These are phyloP conservation scores for Uria aalge DNA, from an alignment of 2,113 vertebrate genomes.

Conservation along the genomic window DNA sequence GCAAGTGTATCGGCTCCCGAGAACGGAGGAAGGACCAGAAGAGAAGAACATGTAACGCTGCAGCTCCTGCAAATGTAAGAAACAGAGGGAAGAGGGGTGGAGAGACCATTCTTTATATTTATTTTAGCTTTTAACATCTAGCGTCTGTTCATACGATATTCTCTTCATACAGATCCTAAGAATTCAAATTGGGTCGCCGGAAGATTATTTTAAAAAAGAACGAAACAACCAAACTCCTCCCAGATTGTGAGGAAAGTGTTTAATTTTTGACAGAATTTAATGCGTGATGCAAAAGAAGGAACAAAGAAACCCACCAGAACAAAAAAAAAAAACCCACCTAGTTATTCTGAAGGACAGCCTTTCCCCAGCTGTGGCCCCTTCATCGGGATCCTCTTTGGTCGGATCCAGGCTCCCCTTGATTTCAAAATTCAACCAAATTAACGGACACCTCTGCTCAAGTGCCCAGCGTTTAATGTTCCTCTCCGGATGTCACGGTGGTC, in stretches of 20 bases:
- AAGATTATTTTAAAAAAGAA: neutral
- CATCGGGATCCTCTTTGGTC: neutral
- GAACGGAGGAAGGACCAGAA: neutral
- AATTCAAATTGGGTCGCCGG: neutral
- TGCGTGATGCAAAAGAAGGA: neutral
- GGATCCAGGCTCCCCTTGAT: neutral
- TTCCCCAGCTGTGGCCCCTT: neutral
- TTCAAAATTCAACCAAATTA: slow-evolving; percentile 1
- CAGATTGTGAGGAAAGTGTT: neutral
- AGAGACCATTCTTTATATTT: neutral
- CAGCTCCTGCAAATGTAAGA: neutral
- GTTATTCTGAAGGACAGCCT: neutral
- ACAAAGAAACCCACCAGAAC: neutral
- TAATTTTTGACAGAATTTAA: neutral
- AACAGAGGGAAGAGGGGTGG: neutral
- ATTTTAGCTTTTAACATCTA: neutral
- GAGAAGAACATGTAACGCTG: neutral
- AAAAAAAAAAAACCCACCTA: neutral
- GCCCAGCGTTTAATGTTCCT: neutral
- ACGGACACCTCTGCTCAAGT: neutral
- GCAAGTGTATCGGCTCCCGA: neutral
- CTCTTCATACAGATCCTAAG: neutral
- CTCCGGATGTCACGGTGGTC: neutral
- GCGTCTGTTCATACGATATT: neutral
- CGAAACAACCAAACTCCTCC: rapidly evolving